Percentiles rank a stretch among this genome's conserved stretches.
Conservation (phyloP, 2,113 vertebrate species). For the Hassar affinis region DNA sequence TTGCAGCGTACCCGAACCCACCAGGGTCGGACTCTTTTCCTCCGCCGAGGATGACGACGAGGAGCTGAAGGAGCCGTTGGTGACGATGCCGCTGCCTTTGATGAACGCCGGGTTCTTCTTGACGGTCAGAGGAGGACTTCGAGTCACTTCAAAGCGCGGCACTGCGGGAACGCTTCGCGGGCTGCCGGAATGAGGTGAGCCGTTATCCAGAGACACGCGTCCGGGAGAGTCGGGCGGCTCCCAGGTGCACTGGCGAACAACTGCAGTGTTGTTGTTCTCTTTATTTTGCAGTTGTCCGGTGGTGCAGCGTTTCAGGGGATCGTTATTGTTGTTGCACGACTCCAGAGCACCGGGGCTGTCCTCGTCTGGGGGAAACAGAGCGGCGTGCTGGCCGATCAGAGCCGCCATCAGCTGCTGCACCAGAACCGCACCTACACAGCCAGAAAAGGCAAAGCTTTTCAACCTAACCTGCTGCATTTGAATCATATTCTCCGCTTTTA, state of each 20-base stretch:
- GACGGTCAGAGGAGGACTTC: slow-evolving; percentile 85
- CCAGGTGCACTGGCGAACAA: slow-evolving; percentile 83
- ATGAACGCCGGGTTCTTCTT: slow-evolving; percentile 95
- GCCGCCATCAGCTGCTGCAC: slow-evolving; percentile 97
- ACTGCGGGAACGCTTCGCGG: slow-evolving; percentile 78
- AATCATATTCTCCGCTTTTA: neutral
- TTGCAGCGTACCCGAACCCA: slow-evolving; percentile 71
- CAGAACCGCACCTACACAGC: slow-evolving; percentile 83
- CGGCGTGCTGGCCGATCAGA: slow-evolving; percentile 87
- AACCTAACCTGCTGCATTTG: too few relatives aligned
- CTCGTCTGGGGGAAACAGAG: slow-evolving; percentile 81
- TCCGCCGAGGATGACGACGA: slow-evolving; percentile 74
- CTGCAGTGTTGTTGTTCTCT: slow-evolving; percentile 82
- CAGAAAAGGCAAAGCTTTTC: neutral
- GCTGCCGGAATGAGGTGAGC: slow-evolving; percentile 80
- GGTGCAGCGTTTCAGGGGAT: slow-evolving; percentile 66
- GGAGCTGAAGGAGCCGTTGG: slow-evolving; percentile 96
- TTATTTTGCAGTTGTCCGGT: slow-evolving; percentile 79
- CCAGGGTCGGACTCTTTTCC: slow-evolving; percentile 80
- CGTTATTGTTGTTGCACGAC: slow-evolving; percentile 84
- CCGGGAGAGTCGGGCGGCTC: slow-evolving; percentile 81
- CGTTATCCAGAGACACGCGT: slow-evolving; percentile 74
- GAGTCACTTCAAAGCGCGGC: slow-evolving; percentile 76
- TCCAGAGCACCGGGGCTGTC: slow-evolving; percentile 72
- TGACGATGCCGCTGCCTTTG: slow-evolving; percentile 96